These are phyloP conservation scores for Drosophila meridionalis DNA, from an alignment of 2,888 invertebrate genomes.

Conservation along the genomic window DNA sequence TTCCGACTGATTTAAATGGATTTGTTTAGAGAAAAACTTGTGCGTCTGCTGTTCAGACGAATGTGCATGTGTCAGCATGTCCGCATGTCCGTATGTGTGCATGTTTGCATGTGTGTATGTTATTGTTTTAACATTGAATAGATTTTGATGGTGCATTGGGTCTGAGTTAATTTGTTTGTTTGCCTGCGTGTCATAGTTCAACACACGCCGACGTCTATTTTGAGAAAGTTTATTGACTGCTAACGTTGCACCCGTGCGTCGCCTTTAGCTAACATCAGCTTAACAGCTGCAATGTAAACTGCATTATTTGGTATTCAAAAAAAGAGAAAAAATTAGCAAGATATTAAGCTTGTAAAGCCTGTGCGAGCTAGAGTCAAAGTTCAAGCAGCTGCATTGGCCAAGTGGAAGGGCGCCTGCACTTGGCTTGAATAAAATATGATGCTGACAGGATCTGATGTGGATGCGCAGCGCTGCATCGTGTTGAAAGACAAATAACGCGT, in stretches of 20 bases:
- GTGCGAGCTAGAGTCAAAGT: slow-evolving; percentile 44
- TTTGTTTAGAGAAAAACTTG: slow-evolving; percentile 62
- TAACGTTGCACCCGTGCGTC: slow-evolving; percentile 20
- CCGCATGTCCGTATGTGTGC: neutral
- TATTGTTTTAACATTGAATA: slow-evolving; percentile 48
- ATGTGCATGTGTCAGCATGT: slow-evolving; percentile 25
- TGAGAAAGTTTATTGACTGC: slow-evolving; percentile 67
- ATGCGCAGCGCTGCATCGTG: slow-evolving; percentile 70
- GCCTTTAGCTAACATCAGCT: slow-evolving; percentile 41
- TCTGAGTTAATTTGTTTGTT: slow-evolving; percentile 77
- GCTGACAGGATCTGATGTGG: slow-evolving; percentile 39
- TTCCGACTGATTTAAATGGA: slow-evolving; percentile 53
- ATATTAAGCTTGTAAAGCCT: slow-evolving; percentile 6
- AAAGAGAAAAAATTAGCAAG: neutral
- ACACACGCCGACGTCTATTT: slow-evolving; percentile 65
- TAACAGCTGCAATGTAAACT: slow-evolving; percentile 45
- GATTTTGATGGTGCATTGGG: slow-evolving; percentile 35
- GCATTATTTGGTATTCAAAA: slow-evolving; percentile 30
- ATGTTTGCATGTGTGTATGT: slow-evolving; percentile 22
- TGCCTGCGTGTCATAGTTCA: slow-evolving; percentile 77
- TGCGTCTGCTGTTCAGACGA: slow-evolving; percentile 29
- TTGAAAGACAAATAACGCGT: slow-evolving; percentile 79
- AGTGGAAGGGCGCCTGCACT: slow-evolving; percentile 67
- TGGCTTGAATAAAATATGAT: slow-evolving; percentile 80
- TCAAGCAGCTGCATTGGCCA: slow-evolving; percentile 57